Evolutionary conservation across 2,888 invertebrate species (phyloP), one percentile per base, ranked within the genome.

Genomic region (Amphipoea lucens): DNA sequence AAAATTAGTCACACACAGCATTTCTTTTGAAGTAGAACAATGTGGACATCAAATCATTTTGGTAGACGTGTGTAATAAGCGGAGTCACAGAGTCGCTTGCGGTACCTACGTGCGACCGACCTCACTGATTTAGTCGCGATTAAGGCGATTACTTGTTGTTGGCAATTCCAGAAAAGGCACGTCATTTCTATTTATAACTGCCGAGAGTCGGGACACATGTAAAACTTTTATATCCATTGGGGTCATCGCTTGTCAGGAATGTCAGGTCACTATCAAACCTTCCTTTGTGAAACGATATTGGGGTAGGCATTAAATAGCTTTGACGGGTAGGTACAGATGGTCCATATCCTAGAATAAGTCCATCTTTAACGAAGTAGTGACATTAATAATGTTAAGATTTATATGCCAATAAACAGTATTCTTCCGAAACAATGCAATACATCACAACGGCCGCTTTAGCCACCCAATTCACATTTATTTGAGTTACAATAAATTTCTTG

Each of bases 101-200:
- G 48, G 74, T 72, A 68, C 40, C 17, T 48, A 29, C 36, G 11
- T 60, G 40, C 45, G 36, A 36, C 76, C 81, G 48, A 57, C 84
- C 77, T 82, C 80, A 79, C 89, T 75, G 90, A 89, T 88, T 88
- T 87, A 88, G 82, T 42, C 82, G 66, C 75, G 84, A 87, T 91
- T 88, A 89, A 83, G 78, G 65, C 65, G 78, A 86, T 88, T 85
- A 87, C 63, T 45, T 60, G 76, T 81, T 78, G 86, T 78, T 68
- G 66, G 62, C 71, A 66, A 89, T 90, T 89, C 88, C 88, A 87
- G 85, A 75, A 74, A 78, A 79, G 63, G 48, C 72, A 82, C 83
- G 86, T 91, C 91, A 91, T 83, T 54, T 82, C 83, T 91, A 90
- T 91, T 90, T 89, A 82, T 88, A 89, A 14, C 66, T 62, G 29